These are phyloP conservation scores for Pungitius pungitius DNA, from an alignment of 2,113 vertebrate species.

Conservation along the genomic window DNA sequence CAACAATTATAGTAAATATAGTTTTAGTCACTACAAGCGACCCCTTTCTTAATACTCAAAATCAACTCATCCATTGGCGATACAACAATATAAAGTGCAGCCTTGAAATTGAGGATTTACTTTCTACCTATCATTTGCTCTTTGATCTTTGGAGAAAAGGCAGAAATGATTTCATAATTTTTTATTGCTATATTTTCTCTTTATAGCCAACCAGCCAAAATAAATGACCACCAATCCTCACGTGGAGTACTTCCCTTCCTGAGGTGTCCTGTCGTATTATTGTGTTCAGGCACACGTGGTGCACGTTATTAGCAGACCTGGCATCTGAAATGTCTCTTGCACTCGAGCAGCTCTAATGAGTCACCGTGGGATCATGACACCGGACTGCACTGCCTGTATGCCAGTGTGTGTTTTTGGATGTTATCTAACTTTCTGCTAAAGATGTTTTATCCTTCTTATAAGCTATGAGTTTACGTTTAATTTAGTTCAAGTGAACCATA, in stretches of 20 bases:
- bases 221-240: not conserved
- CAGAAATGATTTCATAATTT: too few species aligned
- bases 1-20: not conserved
- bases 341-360: constrained; percentile 46
- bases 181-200: not conserved
- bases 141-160: too few species aligned
- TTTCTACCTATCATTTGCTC: too few species aligned
- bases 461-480: not conserved
- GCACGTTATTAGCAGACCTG: constrained; percentile 26
- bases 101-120: not conserved
- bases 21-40: not conserved
- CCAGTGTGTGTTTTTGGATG: not conserved
- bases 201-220: not conserved
- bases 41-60: not conserved
- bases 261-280: not conserved
- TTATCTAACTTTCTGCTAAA: not conserved
- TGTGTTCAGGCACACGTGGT: constrained; percentile 17
- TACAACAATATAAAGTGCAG: not conserved
- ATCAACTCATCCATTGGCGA: not conserved
- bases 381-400: not conserved
- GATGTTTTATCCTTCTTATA: not conserved
- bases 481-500: not conserved
- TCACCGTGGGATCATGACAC: constrained; percentile 28
- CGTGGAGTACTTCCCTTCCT: not conserved
- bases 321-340: constrained; percentile 29